Evolutionary conservation across 2,888 invertebrate species (phyloP).

Genomic region (Parnassius mnemosyne): DNA sequence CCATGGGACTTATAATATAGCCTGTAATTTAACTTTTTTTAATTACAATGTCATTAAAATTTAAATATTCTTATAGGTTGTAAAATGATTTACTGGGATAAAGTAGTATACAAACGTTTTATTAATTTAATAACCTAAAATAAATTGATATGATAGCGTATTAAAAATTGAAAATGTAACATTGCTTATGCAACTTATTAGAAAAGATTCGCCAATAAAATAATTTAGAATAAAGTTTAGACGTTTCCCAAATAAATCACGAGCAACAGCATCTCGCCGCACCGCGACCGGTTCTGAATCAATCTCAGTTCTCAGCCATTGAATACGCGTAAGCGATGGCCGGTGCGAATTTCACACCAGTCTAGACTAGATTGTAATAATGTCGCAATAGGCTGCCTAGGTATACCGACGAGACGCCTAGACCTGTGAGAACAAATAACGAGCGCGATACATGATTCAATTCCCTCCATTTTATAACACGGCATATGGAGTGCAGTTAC

Average conservation of each 20-base stretch:
- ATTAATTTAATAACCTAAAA: too few species aligned
- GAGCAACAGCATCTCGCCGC: slow-evolving; percentile 35
- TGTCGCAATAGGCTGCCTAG: slow-evolving; percentile 58
- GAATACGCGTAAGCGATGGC: slow-evolving; percentile 70
- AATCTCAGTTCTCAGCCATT: slow-evolving; percentile 62
- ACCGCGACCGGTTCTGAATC: slow-evolving; percentile 65
- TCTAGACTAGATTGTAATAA: slow-evolving; percentile 64
- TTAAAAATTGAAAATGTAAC: background rate
- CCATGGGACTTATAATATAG: too few species aligned
- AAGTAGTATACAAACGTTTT: too few species aligned
- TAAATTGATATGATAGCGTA: background rate
- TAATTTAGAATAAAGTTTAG: background rate
- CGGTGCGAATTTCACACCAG: slow-evolving; percentile 76
- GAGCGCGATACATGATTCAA: slow-evolving; percentile 52
- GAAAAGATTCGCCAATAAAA: too few species aligned
- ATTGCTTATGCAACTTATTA: too few species aligned
- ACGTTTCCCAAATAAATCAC: slow-evolving; percentile 30
- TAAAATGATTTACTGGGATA: too few species aligned
- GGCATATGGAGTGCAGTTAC: slow-evolving; percentile 2
- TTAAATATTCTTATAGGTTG: too few species aligned
- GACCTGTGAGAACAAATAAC: slow-evolving; percentile 69
- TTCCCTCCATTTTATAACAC: slow-evolving; percentile 26
- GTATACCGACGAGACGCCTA: slow-evolving; percentile 43
- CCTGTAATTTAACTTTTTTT: too few species aligned
- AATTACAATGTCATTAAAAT: too few species aligned